Percentiles rank a stretch among this genome's conserved stretches.
Conservation (phyloP, 2,113 vertebrate genomes). For the Bothrops jararaca region DNA sequence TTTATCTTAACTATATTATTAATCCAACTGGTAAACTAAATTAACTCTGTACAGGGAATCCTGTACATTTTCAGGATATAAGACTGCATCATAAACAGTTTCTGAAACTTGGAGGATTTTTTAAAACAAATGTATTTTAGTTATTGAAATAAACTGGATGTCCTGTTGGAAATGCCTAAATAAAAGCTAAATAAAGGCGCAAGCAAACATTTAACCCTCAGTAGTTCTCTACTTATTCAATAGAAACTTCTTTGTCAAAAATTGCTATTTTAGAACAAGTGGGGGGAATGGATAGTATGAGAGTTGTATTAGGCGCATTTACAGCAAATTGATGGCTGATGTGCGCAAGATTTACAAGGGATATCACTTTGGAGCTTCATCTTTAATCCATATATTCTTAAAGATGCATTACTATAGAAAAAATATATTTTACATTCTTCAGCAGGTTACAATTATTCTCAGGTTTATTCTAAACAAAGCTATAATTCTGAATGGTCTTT, state of each 20-base stretch:
- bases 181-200: too few species aligned
- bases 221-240: neutral
- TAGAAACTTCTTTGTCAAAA: neutral
- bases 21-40: neutral
- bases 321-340: neutral
- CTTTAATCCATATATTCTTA: neutral
- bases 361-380: neutral
- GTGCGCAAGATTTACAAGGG: neutral
- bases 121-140: neutral
- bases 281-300: neutral
- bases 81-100: neutral
- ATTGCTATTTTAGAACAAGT: neutral
- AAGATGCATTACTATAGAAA: neutral
- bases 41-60: neutral
- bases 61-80: neutral
- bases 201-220: neutral
- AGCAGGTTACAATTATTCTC: neutral
- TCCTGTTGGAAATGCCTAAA: neutral
- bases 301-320: neutral
- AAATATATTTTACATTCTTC: neutral
- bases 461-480: neutral
- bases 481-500: neutral
- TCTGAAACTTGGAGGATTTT: neutral
- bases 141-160: neutral
- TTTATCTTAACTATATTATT: neutral